Percentiles rank a stretch among this genome's conserved stretches.
Conservation (phyloP, 2,113 vertebrate species). For the Sialia sialis region DNA sequence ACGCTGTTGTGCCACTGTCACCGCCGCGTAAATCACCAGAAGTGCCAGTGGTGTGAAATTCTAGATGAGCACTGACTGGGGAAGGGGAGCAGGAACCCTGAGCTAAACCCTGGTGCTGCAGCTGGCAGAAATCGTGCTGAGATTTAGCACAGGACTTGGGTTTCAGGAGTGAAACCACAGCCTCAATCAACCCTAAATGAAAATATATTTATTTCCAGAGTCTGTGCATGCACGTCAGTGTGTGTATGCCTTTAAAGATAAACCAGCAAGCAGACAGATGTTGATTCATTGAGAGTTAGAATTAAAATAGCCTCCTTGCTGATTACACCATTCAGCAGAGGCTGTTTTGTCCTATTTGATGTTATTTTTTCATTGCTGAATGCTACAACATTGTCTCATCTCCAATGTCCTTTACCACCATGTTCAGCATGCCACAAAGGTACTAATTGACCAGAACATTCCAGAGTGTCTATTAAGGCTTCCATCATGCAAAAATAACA, state of each 20-base stretch:
- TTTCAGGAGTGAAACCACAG: not conserved
- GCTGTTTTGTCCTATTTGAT: not conserved
- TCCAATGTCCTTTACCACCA: not conserved
- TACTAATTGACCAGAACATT: not conserved
- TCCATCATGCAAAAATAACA: not conserved
- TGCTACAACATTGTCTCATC: not conserved
- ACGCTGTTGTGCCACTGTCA: not conserved
- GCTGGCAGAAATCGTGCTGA: not conserved
- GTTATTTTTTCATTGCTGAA: constrained; percentile 1
- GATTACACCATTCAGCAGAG: constrained; percentile 2
- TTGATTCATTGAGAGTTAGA: not conserved
- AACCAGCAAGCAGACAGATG: not conserved
- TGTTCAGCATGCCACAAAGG: not conserved
- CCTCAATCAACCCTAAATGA: not conserved
- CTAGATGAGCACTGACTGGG: not conserved
- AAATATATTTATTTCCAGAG: not conserved
- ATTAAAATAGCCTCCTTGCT: constrained; percentile 21
- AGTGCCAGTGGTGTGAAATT: not conserved
- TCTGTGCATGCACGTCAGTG: not conserved
- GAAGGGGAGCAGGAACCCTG: not conserved
- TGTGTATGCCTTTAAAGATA: not conserved
- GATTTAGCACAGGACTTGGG: not conserved
- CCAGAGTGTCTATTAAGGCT: not conserved
- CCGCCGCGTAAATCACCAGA: not conserved
- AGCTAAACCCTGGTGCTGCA: not conserved